Percentiles rank a stretch among this genome's conserved stretches.
Conservation (phyloP, 2,113 vertebrate species). For the Eulemur macaco region DNA sequence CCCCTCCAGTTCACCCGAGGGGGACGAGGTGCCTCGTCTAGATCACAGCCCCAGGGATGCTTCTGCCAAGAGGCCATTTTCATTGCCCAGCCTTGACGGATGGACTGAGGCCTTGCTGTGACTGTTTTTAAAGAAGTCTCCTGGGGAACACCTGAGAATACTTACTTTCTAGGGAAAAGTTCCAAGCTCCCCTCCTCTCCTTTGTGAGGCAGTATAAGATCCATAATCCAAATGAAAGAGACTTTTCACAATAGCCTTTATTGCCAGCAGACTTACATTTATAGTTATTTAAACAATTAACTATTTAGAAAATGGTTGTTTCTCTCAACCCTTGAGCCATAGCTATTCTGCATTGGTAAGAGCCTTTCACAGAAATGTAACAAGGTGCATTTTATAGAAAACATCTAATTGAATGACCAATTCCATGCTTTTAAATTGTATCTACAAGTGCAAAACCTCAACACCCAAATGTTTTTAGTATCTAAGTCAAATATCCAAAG, state of each 20-base stretch:
- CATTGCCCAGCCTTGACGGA: too few relatives aligned
- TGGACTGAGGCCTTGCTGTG: too few relatives aligned
- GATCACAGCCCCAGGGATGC: rapidly evolving
- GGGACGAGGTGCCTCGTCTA: rapidly evolving
- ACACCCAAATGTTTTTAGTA: not conserved
- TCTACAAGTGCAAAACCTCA: not conserved
- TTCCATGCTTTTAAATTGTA: conserved; percentile 72
- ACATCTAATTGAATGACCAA: conserved; percentile 74
- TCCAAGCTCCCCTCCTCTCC: not conserved
- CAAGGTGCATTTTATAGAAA: conserved; percentile 69
- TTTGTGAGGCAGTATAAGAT: conserved; percentile 34
- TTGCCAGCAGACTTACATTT: conserved; percentile 87
- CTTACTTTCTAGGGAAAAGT: not conserved
- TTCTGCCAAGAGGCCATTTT: rapidly evolving
- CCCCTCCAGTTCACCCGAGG: not conserved
- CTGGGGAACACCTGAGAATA: not conserved
- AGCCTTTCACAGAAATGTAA: conserved; percentile 55
- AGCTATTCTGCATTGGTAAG: not conserved
- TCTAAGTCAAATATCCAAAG: conserved; percentile 36
- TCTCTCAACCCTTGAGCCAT: conserved; percentile 80
- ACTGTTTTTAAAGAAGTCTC: not conserved
- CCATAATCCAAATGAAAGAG: conserved; percentile 1
- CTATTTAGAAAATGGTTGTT: conserved; percentile 82
- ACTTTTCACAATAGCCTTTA: conserved; percentile 83
- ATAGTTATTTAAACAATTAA: conserved; percentile 85